A percentile compares a stretch with the other conserved stretches of the same genome.
phyloP scores from a whole-genome alignment of 2,888 invertebrate genomes.

The Leuctra nigra region DNA sequence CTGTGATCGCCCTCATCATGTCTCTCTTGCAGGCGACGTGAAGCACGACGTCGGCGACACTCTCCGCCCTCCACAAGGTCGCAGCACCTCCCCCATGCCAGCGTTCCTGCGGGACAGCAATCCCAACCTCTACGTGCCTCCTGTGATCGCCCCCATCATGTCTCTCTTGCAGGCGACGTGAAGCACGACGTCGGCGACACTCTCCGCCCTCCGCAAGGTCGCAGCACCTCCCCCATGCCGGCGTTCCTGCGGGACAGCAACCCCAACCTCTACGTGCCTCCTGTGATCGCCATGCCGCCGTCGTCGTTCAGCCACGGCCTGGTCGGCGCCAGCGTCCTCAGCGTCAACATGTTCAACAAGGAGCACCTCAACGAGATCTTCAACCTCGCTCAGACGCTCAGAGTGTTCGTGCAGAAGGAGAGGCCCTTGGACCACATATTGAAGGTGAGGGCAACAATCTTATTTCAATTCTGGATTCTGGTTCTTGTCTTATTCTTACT shows the following conservation, averaged over 20 bases:
- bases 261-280: slow-evolving; percentile 34
- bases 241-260: slow-evolving; percentile 37
- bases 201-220: slow-evolving; percentile 18
- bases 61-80: slow-evolving; percentile 17
- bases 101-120: slow-evolving; percentile 37
- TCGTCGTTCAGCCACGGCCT: slow-evolving; percentile 41
- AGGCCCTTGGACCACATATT: slow-evolving; percentile 77
- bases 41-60: too few species aligned
- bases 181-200: not conserved
- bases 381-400: slow-evolving; percentile 75
- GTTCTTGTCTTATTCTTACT: too few species aligned
- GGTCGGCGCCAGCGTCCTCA: slow-evolving; percentile 72
- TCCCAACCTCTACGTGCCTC: slow-evolving; percentile 34
- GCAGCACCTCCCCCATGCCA: slow-evolving; percentile 35
- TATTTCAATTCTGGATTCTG: too few species aligned
- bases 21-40: too few species aligned
- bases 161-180: not conserved
- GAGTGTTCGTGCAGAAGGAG: slow-evolving; percentile 71
- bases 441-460: too few species aligned
- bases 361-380: slow-evolving; percentile 90
- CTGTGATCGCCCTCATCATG: slow-evolving; percentile 27
- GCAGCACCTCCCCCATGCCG: slow-evolving; percentile 35
- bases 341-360: slow-evolving; percentile 79
- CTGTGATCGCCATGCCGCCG: slow-evolving; percentile 24
- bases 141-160: not conserved